Evolutionary conservation across 2,888 invertebrate species (phyloP).

Genomic region (Bedellia somnulentella): DNA sequence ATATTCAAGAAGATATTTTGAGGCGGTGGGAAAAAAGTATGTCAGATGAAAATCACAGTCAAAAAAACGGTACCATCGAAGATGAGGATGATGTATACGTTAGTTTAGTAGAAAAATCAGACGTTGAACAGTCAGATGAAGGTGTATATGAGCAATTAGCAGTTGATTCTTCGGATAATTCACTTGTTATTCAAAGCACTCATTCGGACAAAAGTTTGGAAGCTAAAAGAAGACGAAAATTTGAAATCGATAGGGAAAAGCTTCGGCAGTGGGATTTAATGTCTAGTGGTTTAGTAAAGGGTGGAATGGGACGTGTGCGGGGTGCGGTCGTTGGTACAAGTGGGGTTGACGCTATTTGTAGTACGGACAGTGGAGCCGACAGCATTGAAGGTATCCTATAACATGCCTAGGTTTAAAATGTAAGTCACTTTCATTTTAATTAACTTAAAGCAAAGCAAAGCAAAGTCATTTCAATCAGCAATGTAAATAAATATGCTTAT

Average conservation of each 20-base stretch:
- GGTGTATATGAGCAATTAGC: constrained; percentile 61
- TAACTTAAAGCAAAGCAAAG: constrained; percentile 24
- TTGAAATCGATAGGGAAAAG: constrained; percentile 80
- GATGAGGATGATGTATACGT: constrained; percentile 58
- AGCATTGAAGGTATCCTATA: constrained; percentile 57
- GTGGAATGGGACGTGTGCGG: constrained; percentile 37
- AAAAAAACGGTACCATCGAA: constrained; percentile 31
- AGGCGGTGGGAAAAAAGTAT: constrained; percentile 26
- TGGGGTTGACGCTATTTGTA: constrained; percentile 28
- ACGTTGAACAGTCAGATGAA: constrained; percentile 39
- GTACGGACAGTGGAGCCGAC: constrained; percentile 43
- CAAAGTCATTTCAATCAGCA: constrained; percentile 37
- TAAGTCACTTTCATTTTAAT: constrained; percentile 36
- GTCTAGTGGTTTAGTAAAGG: constrained; percentile 76
- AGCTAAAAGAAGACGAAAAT: constrained; percentile 35
- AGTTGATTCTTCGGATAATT: constrained; percentile 29
- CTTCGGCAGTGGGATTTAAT: constrained; percentile 86
- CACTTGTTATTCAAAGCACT: constrained; percentile 10
- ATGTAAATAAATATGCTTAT: constrained; percentile 36
- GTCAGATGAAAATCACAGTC: constrained; percentile 17
- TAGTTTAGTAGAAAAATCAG: constrained; percentile 38
- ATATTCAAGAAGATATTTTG: constrained; percentile 53
- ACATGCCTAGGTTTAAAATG: constrained; percentile 49
- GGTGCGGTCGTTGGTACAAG: constrained; percentile 25
- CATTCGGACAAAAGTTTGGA: constrained; percentile 11